Base-by-base conservation (phyloP, 2,113 vertebrate genomes). In the Aptenodytes forsteri region DNA sequence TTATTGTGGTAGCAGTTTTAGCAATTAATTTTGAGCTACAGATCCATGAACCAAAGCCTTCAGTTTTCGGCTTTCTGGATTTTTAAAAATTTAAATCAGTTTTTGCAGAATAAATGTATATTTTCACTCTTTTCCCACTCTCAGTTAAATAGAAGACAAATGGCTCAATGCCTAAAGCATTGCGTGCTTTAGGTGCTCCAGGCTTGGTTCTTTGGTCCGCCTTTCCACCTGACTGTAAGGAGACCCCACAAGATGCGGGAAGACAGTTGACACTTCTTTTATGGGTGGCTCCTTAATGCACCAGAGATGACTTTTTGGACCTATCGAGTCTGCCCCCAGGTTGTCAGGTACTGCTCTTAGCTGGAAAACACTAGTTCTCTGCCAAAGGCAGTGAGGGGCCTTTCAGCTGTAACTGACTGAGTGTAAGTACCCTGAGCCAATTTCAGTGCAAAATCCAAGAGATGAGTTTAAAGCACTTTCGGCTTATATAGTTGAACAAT, bases 1-100 rank as follows among this genome's bases (percentile, higher is more conserved):
- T 93, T 93, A 87, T 93, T 97, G 93, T 95, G 62, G 86, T 61
- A 94, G 87, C 84, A 94, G 91, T 67, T 96, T 97, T 97, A 97
- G 96, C 93, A 97, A 96, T 97, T 96, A 97, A 96, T 95, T 97
- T 89, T 97, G 84, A 96, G 91, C 94, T 90, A 87, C 89, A 69
- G 78, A 83, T 3, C 73, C 34, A 61, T 95, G 94, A 95, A 85
- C 91, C 15, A 40, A 76, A 93, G 78, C 89, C 44, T 91, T 82
- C 58, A 47, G 87, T 67, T 95, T 96, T 94, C 91, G 93, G 89
- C 93, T 72, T 93, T 94, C 77, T 82, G 89, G 65, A 95, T 96
- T 95, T 95, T 94, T 71, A 92, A 84, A 96, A 96, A 91, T 87
- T 93, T 71, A 96, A 97, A 95, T 96, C 81, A 87, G 56, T 44